Percentiles rank a stretch among this genome's conserved stretches.
Evolutionary conservation across 2,888 invertebrate genomes (phyloP).

Genomic region (Drosophila basisetae): DNA sequence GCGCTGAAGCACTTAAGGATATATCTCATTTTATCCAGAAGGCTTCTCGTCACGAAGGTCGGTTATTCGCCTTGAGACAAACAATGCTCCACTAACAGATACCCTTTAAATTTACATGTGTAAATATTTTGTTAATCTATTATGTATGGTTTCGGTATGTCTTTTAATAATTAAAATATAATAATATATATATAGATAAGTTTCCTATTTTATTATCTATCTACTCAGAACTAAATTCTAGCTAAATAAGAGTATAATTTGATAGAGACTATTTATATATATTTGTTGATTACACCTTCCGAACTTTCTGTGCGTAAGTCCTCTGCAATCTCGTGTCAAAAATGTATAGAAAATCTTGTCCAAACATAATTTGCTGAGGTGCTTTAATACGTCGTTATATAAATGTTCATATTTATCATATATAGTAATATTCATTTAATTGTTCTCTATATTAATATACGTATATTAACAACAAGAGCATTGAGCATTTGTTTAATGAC

Average conservation of each 20-base stretch:
- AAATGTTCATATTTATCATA: too few species aligned
- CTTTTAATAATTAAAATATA: background rate
- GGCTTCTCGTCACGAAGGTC: background rate
- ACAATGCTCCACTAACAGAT: background rate
- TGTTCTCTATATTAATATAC: background rate
- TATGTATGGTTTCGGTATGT: fast-evolving
- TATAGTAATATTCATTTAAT: background rate
- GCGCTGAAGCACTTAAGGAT: background rate
- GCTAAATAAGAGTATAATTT: fast-evolving
- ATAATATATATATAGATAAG: background rate
- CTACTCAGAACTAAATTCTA: fast-evolving
- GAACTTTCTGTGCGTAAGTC: background rate
- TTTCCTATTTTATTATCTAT: background rate
- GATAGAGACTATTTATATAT: background rate
- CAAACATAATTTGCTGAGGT: background rate
- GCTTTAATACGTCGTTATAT: background rate
- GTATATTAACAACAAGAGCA: background rate
- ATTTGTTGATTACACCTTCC: background rate
- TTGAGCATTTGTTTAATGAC: constrained; percentile 24
- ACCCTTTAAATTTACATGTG: background rate
- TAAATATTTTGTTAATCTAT: fast-evolving
- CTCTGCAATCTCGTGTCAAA: background rate
- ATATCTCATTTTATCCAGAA: background rate
- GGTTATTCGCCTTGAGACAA: background rate
- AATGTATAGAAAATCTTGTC: background rate